A percentile compares a stretch with the other conserved stretches of the same genome.
phyloP scores from a whole-genome alignment of 2,797 vertebrate species.

The Smutsia temminckii region DNA sequence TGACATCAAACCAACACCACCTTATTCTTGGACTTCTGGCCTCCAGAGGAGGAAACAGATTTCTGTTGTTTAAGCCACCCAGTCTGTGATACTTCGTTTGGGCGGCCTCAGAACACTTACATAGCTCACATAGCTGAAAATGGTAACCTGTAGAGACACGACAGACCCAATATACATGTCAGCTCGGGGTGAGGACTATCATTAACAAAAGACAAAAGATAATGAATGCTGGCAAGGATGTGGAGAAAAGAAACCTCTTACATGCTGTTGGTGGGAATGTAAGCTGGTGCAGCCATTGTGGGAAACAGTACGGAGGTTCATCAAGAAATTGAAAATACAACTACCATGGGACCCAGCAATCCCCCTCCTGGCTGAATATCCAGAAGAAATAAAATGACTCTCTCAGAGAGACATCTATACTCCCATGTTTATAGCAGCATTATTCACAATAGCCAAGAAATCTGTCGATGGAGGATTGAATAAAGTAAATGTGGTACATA shows the following conservation, averaged over 20 bases:
- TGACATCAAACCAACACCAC: not conserved
- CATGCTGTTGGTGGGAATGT: not conserved
- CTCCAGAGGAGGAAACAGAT: not conserved
- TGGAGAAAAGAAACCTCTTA: not conserved
- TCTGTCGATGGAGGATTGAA: not conserved
- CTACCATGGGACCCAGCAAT: not conserved
- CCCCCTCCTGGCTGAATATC: not conserved
- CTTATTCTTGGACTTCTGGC: not conserved
- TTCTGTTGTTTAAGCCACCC: not conserved
- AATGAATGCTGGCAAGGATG: not conserved
- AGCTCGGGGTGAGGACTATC: not conserved
- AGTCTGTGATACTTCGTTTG: not conserved
- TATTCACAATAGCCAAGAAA: not conserved
- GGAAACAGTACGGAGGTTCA: not conserved
- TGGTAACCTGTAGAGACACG: not conserved
- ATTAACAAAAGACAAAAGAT: not conserved
- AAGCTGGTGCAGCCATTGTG: not conserved
- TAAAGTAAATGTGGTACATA: not conserved
- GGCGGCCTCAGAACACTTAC: not conserved
- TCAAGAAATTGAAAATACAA: not conserved
- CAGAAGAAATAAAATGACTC: not conserved
- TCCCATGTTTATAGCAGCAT: not conserved
- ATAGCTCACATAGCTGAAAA: not conserved
- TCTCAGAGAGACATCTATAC: not conserved
- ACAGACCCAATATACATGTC: not conserved